These are phyloP conservation scores for Diaprepes abbreviatus DNA, from an alignment of 2,888 invertebrate species.

Conservation along the genomic window DNA sequence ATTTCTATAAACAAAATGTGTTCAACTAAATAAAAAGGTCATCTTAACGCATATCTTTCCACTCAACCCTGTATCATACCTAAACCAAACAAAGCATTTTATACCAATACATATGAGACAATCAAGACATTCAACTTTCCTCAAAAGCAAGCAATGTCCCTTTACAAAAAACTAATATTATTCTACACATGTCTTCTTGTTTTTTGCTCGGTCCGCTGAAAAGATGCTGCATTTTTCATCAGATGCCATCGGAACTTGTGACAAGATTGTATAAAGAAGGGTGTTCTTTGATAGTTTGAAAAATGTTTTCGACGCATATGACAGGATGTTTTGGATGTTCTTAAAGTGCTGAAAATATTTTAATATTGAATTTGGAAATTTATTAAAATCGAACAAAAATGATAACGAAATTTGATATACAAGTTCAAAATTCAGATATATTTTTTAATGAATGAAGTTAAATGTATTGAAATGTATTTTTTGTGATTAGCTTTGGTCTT, in stretches of 20 bases:
- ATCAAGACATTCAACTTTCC: conserved; percentile 27
- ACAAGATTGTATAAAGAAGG: conserved; percentile 20
- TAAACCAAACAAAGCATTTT: not conserved
- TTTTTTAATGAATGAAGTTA: too few species aligned
- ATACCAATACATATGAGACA: not conserved
- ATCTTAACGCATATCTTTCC: too few species aligned
- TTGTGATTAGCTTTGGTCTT: too few species aligned
- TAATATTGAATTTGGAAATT: not conserved
- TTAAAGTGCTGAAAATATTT: not conserved
- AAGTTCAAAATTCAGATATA: too few species aligned
- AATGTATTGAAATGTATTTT: too few species aligned
- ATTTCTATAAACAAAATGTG: too few species aligned
- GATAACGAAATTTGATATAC: too few species aligned
- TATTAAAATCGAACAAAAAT: not conserved
- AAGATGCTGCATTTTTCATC: conserved; percentile 30
- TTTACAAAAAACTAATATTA: conserved; percentile 26
- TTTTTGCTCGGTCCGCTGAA: conserved; percentile 6
- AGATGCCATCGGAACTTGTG: conserved; percentile 24
- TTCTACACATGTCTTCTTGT: conserved; percentile 24
- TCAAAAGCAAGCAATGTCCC: conserved; percentile 13
- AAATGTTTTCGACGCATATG: conserved; percentile 12
- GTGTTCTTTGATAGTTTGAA: conserved; percentile 19
- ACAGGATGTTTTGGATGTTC: conserved; percentile 14
- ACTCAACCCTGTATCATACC: not conserved
- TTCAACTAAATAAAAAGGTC: too few species aligned